Base-by-base conservation (phyloP, 2,888 invertebrate genomes). In the Coelinius sp. region DNA sequence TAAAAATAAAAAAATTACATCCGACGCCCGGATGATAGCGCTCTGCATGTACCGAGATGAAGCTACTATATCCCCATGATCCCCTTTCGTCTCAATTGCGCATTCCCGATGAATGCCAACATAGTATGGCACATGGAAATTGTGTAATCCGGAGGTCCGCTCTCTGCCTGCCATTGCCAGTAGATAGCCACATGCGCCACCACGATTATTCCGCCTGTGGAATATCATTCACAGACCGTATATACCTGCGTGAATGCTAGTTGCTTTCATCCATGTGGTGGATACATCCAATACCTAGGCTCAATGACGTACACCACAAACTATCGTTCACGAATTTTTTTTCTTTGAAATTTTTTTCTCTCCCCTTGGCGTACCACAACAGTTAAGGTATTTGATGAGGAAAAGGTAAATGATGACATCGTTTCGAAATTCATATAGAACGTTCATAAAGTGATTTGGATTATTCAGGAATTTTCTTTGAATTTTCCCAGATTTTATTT, bases 91-190 rank as follows among this genome's bases (percentile, higher is more conserved):
- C 59, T 31, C 8, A 59, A 59, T 35, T 64, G 20, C 41, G 68
- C 25, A 68, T 62, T 68, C 68, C 14, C 68, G 31, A 68, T 68
- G 68, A 68, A 68, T 68, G 41, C 56, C 63, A 20, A 63, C 63
- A 59, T 41, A 14, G 27, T 20, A 22, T 25, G 59, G 27, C 20
- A 41, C 41, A 56, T 10, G 31, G 66, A 53, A 35, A 52, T 1
- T 6, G 22, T 22, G 24, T 59, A 68, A 68, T 68, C 68, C 68
- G 10, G 25, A 56, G 56, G 56, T 53, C 56, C 56, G 41, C 35
- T 41, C 35, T 41, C 27, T 68, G 56, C 53, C 68, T 56, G 53
- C 53, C 68, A 68, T 56, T 38, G 68, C 68, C 41, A 53, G n/a
- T 24, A 52, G 31, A 67, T 38, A 49, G 66, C 35, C 52, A 31